Conservation (phyloP, 1,140 invertebrate species). For the Drosophila tropicalis region DNA sequence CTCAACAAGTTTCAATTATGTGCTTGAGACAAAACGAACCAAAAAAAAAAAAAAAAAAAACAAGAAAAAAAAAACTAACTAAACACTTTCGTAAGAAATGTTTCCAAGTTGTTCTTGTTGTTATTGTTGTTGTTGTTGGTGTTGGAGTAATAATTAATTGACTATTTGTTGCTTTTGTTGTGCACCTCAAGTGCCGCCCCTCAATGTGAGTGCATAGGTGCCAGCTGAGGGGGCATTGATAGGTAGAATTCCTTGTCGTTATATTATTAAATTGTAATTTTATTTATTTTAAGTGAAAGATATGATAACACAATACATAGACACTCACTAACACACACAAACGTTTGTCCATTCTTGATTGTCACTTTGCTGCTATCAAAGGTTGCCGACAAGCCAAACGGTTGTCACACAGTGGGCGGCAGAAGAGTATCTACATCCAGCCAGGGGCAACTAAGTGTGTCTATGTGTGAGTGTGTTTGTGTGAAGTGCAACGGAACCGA, state of each 20-base stretch:
- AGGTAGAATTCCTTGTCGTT: slow-evolving; percentile 38
- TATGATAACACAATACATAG: slow-evolving; percentile 66
- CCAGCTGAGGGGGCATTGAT: background rate
- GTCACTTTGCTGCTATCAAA: slow-evolving; percentile 48
- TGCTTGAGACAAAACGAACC: slow-evolving; percentile 52
- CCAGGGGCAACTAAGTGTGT: background rate
- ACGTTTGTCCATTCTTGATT: slow-evolving; percentile 46
- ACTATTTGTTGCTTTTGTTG: slow-evolving; percentile 76
- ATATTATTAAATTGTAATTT: slow-evolving; percentile 81
- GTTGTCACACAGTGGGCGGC: slow-evolving; percentile 8
- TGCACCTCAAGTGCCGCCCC: slow-evolving; percentile 64
- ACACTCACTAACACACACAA: slow-evolving; percentile 2
- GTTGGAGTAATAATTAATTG: slow-evolving; percentile 77
- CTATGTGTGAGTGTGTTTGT: background rate
- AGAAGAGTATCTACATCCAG: slow-evolving; percentile 1
- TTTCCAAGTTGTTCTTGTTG: slow-evolving; percentile 52
- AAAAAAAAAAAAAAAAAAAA: slow-evolving; percentile 39
- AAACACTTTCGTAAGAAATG: slow-evolving; percentile 77
- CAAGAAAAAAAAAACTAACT: slow-evolving; percentile 44
- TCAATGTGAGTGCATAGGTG: slow-evolving; percentile 17
- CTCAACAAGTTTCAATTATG: slow-evolving; percentile 80
- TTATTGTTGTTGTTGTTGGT: slow-evolving; percentile 53
- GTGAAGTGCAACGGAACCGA: background rate
- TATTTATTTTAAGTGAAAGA: slow-evolving; percentile 80
- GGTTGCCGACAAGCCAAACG: slow-evolving; percentile 44